A percentile compares a stretch with the other conserved stretches of the same genome.
Conservation (phyloP, 30 jellyfish, hydroid and myxozoan species). For the Mastigias papua region DNA sequence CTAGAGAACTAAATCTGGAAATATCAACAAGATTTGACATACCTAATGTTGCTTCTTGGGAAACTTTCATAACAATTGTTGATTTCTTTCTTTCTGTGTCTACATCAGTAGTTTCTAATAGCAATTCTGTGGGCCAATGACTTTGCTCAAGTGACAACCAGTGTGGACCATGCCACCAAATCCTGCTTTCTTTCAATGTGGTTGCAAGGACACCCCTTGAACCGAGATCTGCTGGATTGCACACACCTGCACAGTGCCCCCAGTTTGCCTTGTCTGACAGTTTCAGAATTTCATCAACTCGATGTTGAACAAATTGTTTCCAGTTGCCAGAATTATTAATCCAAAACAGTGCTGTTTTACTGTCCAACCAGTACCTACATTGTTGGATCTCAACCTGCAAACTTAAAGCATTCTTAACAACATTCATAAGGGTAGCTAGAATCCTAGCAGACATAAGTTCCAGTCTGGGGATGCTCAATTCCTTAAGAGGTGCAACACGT, state of each 20-base stretch:
- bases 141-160: background rate
- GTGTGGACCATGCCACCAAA: background rate
- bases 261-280: no score
- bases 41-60: background rate
- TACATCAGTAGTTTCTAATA: background rate
- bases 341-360: no score
- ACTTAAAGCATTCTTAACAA: background rate
- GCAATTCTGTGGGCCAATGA: background rate
- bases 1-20: background rate
- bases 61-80: background rate
- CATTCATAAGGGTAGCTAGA: slow-evolving; percentile 4
- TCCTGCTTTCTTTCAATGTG: no score
- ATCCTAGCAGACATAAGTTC: slow-evolving; percentile 22
- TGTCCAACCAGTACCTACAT: background rate
- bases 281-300: no score
- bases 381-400: background rate
- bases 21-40: background rate
- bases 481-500: slow-evolving; percentile 25
- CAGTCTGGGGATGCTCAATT: slow-evolving; percentile 14
- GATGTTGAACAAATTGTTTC: no score
- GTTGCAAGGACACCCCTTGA: no score
- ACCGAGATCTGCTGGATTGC: no score
- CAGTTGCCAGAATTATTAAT: no score
- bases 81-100: background rate
- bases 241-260: no score